phyloP scores from a whole-genome alignment of 2,113 vertebrate species.

The Aegithalos caudatus region DNA sequence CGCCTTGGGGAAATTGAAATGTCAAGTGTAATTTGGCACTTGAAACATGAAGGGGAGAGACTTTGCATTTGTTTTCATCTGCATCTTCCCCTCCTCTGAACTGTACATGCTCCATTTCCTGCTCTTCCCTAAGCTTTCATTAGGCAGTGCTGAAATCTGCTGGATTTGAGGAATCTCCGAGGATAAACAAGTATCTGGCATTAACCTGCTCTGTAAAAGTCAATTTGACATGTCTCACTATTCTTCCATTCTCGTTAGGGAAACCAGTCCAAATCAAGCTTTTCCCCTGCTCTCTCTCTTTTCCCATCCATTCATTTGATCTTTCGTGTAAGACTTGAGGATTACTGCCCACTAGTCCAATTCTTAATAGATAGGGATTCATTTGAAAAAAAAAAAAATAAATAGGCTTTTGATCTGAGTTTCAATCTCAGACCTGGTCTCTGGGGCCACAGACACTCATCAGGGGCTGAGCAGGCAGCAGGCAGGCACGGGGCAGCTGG shows the following conservation, averaged over 20 bases:
- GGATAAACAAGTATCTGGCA: slow-evolving; percentile 45
- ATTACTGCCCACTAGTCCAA: not conserved
- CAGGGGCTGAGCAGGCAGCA: not conserved
- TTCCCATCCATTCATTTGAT: not conserved
- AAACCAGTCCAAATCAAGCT: slow-evolving; percentile 18
- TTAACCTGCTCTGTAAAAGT: slow-evolving; percentile 49
- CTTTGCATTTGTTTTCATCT: slow-evolving; percentile 67
- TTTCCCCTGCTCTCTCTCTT: not conserved
- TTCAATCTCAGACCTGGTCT: not conserved
- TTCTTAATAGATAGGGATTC: not conserved
- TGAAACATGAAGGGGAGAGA: slow-evolving; percentile 66
- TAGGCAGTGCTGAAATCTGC: slow-evolving; percentile 29
- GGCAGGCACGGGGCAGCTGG: not conserved
- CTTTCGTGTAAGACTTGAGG: not conserved
- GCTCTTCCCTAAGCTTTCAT: slow-evolving; percentile 32
- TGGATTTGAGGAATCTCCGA: slow-evolving; percentile 44
- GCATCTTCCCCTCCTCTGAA: slow-evolving; percentile 39
- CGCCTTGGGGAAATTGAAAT: slow-evolving; percentile 75
- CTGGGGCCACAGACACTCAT: not conserved
- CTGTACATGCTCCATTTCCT: slow-evolving; percentile 8
- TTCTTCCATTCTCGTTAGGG: slow-evolving; percentile 1
- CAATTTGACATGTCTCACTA: slow-evolving; percentile 13
- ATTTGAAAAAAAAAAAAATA: not conserved
- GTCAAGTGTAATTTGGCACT: slow-evolving; percentile 76
- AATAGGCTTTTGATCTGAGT: not conserved